phyloP scores from a whole-genome alignment of 2,113 vertebrate genomes.

The Toxotes chatareus region DNA sequence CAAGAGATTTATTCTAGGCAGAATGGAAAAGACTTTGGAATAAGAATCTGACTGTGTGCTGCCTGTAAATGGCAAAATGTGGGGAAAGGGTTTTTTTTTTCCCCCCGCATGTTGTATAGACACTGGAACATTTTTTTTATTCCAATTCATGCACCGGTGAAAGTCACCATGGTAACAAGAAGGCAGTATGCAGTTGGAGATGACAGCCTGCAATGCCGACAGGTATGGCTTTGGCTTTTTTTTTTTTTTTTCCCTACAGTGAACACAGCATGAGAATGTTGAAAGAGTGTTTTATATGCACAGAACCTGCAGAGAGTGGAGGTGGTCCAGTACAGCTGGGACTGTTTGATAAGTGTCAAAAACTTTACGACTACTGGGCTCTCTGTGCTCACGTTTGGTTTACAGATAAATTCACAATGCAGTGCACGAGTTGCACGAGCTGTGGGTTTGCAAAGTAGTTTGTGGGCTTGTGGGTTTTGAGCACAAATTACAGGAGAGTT shows the following conservation, averaged over 20 bases:
- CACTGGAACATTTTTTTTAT: not conserved
- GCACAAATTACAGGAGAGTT: not conserved
- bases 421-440: not conserved
- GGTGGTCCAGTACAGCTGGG: not conserved
- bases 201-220: not conserved
- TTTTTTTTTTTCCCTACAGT: not conserved
- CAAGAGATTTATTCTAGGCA: no score
- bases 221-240: not conserved
- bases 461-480: no score
- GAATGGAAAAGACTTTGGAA: no score
- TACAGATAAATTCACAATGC: not conserved
- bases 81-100: no score
- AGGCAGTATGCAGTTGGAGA: not conserved
- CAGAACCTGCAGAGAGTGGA: not conserved
- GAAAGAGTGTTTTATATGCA: constrained; percentile 1
- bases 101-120: not conserved
- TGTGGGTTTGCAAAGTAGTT: not conserved
- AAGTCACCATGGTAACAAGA: constrained; percentile 48
- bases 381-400: not conserved
- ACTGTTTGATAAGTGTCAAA: not conserved
- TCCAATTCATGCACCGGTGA: not conserved
- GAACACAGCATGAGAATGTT: not conserved
- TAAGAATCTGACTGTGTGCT: no score
- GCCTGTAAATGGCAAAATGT: not conserved
- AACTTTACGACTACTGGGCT: not conserved